Evolutionary conservation across 2,797 vertebrate species (phyloP), one percentile per base, ranked within the genome.

Genomic region (Oryzias sinensis): DNA sequence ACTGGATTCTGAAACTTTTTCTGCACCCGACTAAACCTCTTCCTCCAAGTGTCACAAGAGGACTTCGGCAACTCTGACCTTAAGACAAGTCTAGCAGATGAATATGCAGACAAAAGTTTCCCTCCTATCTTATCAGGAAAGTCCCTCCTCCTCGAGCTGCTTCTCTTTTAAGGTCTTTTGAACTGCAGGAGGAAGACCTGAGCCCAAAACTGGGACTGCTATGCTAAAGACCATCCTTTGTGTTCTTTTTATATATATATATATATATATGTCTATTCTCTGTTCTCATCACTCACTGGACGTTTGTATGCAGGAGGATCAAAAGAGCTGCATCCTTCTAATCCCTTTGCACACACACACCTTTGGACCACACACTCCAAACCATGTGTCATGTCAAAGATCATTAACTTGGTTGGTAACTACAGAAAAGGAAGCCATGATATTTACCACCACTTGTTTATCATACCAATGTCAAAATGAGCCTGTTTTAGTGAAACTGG

Each of bases 131-230:
- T 80, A 82, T 76, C 70, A 73, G 72, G 61, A 73, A 61, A 24
- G 18, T 59, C 70, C 33, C 42, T 61, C 7, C 47, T 15, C 51
- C 62, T 56, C 53, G 43, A 52, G 5, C 65, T 62, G 60, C 70
- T 77, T 54, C 54, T 48, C 46, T 46, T 63, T 70, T 53, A 58
- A 74, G 60, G 68, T 73, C 77, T 53, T 71, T 66, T 75, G 76
- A 81, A 77, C 65, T 58, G 65, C 43, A 54, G 57, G 74, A 82
- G 59, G 56, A 84, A 79, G 58, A 66, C 74, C 58, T 73, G 80
- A 83, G 86, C 90, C 85, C 84, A 86, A 88, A 87, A 46, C 71
- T 57, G 54, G 73, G 73, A 83, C 75, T 76, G 77, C 76, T 77
- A 71, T 81, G 77, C 80, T 71, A 86, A 82, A 81, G 70, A 77